Conservation (phyloP, 1,140 invertebrate species). For the Tyrophagus putrescentiae region DNA sequence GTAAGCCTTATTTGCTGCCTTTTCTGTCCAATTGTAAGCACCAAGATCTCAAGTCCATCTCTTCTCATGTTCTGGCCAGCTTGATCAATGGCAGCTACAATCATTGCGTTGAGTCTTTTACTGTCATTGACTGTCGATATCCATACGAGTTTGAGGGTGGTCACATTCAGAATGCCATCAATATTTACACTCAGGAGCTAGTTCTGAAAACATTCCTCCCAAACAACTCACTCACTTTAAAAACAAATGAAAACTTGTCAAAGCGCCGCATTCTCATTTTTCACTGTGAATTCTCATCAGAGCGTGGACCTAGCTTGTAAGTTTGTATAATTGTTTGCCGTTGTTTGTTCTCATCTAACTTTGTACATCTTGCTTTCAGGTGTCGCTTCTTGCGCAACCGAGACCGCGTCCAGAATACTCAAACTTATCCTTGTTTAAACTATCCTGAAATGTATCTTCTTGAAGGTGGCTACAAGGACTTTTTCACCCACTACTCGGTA, state of each 20-base stretch:
- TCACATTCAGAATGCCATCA: conserved; percentile 69
- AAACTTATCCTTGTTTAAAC: conserved; percentile 67
- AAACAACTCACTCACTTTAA: conserved; percentile 31
- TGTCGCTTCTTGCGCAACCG: conserved; percentile 63
- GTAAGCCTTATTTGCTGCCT: conserved; percentile 59
- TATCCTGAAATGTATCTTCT: conserved; percentile 92
- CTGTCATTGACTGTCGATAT: conserved; percentile 54
- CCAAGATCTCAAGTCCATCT: conserved; percentile 68
- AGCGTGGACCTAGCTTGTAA: conserved; percentile 78
- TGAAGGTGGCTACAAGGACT: conserved; percentile 82
- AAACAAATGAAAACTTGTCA: conserved; percentile 27
- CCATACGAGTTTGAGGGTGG: conserved; percentile 95
- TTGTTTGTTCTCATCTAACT: conserved; percentile 1
- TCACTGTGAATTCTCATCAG: conserved; percentile 94
- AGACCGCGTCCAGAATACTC: conserved; percentile 65
- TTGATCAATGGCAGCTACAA: conserved; percentile 49
- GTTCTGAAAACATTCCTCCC: conserved; percentile 47
- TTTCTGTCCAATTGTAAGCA: conserved; percentile 55
- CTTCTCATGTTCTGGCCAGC: conserved; percentile 50
- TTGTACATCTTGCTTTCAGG: conserved; percentile 37
- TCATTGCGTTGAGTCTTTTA: conserved; percentile 45
- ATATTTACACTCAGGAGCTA: conserved; percentile 62
- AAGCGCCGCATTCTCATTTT: conserved; percentile 72
- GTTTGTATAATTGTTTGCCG: conserved; percentile 31
- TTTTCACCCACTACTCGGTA: conserved; percentile 44